Percentiles rank a stretch among this genome's conserved stretches.
phyloP scores from a whole-genome alignment of 2,113 vertebrate species.

The Orcinus orca region DNA sequence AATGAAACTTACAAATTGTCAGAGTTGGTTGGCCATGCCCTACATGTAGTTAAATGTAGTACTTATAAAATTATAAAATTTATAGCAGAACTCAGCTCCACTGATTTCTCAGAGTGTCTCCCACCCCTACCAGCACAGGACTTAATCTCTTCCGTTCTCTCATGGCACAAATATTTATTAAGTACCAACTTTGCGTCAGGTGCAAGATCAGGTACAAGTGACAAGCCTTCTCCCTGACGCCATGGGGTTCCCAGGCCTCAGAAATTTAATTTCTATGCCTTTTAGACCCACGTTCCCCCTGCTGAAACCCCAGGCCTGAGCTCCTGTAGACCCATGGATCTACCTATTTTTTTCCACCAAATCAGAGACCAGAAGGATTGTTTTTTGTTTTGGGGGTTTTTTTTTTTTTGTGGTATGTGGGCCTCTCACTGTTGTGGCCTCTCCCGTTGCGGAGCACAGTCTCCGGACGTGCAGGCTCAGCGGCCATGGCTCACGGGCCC shows the following conservation, averaged over 20 bases:
- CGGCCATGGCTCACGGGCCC: too few relatives aligned
- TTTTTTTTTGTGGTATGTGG: too few relatives aligned
- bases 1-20: not conserved
- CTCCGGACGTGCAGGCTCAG: too few relatives aligned
- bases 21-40: not conserved
- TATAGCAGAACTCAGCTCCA: not conserved
- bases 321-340: too few relatives aligned
- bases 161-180: not conserved
- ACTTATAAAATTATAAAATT: not conserved
- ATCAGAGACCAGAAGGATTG: not conserved
- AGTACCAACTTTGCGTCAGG: not conserved
- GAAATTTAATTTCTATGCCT: not conserved
- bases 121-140: not conserved
- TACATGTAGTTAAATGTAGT: not conserved
- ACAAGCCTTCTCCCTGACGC: not conserved
- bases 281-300: not conserved
- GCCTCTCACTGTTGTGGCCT: too few relatives aligned
- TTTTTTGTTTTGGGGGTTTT: not conserved
- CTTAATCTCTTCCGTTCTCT: not conserved
- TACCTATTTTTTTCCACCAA: not conserved
- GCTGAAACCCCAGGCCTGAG: not conserved
- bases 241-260: not conserved
- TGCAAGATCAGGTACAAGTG: not conserved
- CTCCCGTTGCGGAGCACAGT: too few relatives aligned
- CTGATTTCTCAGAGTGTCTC: not conserved